Evolutionary conservation across 1,140 invertebrate genomes (phyloP).

Genomic region (Helicoverpa zea): DNA sequence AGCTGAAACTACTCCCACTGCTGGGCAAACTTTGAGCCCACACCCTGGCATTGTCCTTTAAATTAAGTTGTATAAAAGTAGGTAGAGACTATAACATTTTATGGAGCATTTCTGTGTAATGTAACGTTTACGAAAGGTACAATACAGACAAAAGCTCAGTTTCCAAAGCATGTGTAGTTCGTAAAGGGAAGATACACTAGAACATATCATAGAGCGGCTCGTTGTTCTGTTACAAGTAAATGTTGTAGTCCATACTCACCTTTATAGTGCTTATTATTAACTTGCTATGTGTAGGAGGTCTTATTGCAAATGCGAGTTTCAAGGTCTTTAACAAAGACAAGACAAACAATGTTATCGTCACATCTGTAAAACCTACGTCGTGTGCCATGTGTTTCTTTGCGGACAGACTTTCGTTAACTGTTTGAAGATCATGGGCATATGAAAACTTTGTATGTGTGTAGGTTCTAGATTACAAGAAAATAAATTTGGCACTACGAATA

Average conservation of each 20-base stretch:
- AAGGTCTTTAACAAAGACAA: constrained; percentile 12
- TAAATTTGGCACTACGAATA: no score
- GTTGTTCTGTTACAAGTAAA: no score
- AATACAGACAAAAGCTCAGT: constrained; percentile 2
- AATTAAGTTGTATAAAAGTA: background rate
- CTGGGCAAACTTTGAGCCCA: no score
- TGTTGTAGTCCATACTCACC: background rate
- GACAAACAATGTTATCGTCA: constrained; percentile 20
- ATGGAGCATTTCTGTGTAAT: constrained; percentile 2
- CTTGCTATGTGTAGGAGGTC: background rate
- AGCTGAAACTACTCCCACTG: no score
- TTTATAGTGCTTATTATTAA: no score
- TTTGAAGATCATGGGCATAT: no score
- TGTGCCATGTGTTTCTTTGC: background rate
- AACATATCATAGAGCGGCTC: no score
- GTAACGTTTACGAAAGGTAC: constrained; percentile 10
- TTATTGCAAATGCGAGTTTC: constrained; percentile 11
- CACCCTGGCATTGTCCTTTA: no score
- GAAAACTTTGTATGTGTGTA: no score
- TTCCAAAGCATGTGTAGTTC: background rate
- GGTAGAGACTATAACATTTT: background rate
- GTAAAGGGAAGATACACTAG: background rate
- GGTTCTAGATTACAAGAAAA: no score
- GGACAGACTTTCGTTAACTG: background rate
- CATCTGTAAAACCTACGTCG: background rate